Evolutionary conservation across 2,113 vertebrate genomes (phyloP).

Genomic region (Colius striatus): DNA sequence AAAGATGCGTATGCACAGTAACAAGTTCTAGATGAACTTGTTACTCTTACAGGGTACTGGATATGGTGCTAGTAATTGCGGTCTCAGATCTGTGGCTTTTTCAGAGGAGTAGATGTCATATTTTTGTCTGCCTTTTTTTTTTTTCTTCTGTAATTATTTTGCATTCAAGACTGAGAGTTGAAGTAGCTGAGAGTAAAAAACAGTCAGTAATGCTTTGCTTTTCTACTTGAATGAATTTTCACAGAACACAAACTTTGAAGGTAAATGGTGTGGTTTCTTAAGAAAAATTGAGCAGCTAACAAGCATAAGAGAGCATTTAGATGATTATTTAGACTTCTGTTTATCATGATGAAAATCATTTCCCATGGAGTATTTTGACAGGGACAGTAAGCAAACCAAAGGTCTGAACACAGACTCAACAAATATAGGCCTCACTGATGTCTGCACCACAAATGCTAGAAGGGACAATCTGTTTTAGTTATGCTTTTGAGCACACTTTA

Average conservation of each 20-base stretch:
- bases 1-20: neutral
- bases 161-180: neutral
- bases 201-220: neutral
- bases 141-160: neutral
- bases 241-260: neutral
- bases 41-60: neutral
- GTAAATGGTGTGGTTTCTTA: neutral
- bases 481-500: slow-evolving; percentile 62
- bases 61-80: neutral
- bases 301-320: slow-evolving; percentile 29
- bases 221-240: slow-evolving; percentile 1
- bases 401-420: slow-evolving; percentile 27
- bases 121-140: neutral
- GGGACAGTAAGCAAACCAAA: slow-evolving; percentile 38
- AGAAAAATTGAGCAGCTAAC: neutral
- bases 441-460: slow-evolving; percentile 1
- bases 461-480: slow-evolving; percentile 65
- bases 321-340: neutral
- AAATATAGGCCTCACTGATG: neutral
- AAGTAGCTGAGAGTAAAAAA: neutral
- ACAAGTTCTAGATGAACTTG: neutral
- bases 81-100: neutral
- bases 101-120: neutral
- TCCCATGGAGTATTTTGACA: slow-evolving; percentile 49
- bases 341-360: slow-evolving; percentile 14